phyloP scores from a whole-genome alignment of 2,888 invertebrate species.

The Habrosyne pyritoides region DNA sequence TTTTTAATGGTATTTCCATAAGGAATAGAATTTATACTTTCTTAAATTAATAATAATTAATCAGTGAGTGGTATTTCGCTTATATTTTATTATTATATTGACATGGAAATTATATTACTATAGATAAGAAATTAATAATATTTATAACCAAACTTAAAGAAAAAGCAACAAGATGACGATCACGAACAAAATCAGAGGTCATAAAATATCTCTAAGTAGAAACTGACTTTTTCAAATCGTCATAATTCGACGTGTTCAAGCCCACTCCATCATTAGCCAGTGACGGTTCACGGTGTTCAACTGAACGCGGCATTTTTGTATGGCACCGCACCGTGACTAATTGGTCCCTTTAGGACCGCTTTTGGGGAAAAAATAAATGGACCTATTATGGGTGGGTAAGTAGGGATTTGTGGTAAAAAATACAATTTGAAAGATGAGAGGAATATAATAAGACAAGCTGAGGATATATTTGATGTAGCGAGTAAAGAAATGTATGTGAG shows the following conservation, averaged over 20 bases:
- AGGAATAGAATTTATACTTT: too few relatives aligned
- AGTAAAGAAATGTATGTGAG: constrained; percentile 6
- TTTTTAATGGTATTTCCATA: too few relatives aligned
- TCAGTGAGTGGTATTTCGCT: too few relatives aligned
- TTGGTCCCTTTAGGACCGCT: constrained; percentile 66
- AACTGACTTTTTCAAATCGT: constrained; percentile 23
- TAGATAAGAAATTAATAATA: too few relatives aligned
- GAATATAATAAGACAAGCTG: constrained; percentile 55
- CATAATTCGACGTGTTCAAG: constrained; percentile 17
- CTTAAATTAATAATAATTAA: too few relatives aligned
- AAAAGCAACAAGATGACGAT: neutral
- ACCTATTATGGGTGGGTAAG: constrained; percentile 43
- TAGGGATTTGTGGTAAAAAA: constrained; percentile 55
- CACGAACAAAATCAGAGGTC: constrained; percentile 10
- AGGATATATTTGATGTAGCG: constrained; percentile 34
- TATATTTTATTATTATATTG: too few relatives aligned
- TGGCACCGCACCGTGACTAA: constrained; percentile 70
- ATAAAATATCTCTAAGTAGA: constrained; percentile 17
- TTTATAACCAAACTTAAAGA: neutral
- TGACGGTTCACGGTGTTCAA: constrained; percentile 14
- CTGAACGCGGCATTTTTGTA: constrained; percentile 46
- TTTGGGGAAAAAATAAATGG: constrained; percentile 66
- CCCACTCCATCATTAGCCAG: constrained; percentile 15
- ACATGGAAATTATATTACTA: too few relatives aligned
- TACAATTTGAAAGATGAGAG: constrained; percentile 45